Conservation (phyloP, 2,888 invertebrate genomes). For the Pseudoips prasinana region DNA sequence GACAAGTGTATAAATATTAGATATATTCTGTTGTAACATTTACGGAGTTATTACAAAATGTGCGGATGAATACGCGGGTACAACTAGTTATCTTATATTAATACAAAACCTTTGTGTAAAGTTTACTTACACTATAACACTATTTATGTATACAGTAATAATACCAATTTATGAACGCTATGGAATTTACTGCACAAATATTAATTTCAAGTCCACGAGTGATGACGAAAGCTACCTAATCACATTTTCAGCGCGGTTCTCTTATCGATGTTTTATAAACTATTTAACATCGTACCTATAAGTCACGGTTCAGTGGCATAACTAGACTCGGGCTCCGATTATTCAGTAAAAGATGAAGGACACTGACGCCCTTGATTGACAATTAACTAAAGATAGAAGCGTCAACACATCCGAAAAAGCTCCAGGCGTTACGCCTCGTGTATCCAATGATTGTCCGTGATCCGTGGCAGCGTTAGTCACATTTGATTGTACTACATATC, state of each 20-base stretch:
- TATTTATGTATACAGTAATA: too few species aligned
- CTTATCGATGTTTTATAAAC: constrained; percentile 32
- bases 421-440: constrained; percentile 34
- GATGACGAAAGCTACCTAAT: too few species aligned
- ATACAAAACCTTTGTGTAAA: too few species aligned
- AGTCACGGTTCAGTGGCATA: constrained; percentile 8
- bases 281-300: constrained; percentile 14
- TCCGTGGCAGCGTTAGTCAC: constrained; percentile 33
- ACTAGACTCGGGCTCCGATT: constrained; percentile 4
- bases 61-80: too few species aligned
- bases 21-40: too few species aligned
- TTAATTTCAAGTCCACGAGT: too few species aligned
- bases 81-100: too few species aligned
- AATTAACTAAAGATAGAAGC: constrained; percentile 16
- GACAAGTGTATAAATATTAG: too few species aligned
- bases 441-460: constrained; percentile 27
- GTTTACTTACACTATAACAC: too few species aligned
- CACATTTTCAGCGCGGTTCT: constrained; percentile 8
- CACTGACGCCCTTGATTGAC: constrained; percentile 14
- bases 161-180: too few species aligned
- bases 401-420: constrained; percentile 31
- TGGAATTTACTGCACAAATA: too few species aligned
- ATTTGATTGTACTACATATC: constrained; percentile 42
- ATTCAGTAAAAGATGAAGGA: constrained; percentile 15
- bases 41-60: too few species aligned